These are phyloP conservation scores for Orycteropus afer DNA, from an alignment of 2,113 vertebrate species.

Conservation along the genomic window DNA sequence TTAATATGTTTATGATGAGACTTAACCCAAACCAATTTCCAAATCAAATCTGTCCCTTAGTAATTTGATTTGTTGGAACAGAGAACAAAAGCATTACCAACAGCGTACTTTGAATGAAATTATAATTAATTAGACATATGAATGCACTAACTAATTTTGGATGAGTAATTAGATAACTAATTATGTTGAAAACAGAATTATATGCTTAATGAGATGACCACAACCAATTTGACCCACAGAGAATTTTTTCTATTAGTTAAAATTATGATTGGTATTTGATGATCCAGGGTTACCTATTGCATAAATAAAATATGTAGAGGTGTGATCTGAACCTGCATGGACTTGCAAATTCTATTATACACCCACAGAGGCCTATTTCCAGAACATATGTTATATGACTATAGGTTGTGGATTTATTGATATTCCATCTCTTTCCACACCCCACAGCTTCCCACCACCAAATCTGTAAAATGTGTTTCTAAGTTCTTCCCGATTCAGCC, in stretches of 20 bases:
- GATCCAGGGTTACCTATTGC: not conserved
- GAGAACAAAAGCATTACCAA: constrained; percentile 73
- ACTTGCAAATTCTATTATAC: not conserved
- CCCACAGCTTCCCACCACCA: not conserved
- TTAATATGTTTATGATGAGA: constrained; percentile 56
- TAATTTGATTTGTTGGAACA: constrained; percentile 64
- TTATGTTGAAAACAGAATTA: constrained; percentile 73
- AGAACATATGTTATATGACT: too few species aligned
- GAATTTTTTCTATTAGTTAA: constrained; percentile 46
- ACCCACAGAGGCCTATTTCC: not conserved
- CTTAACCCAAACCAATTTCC: constrained; percentile 73
- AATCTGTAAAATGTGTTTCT: not conserved
- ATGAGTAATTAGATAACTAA: constrained; percentile 75
- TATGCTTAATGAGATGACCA: constrained; percentile 64
- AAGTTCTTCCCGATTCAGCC: not conserved
- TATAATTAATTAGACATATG: constrained; percentile 77
- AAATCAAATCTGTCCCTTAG: constrained; percentile 76
- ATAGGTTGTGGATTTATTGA: not conserved
- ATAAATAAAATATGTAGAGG: not conserved
- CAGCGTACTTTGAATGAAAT: constrained; percentile 46
- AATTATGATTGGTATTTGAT: not conserved
- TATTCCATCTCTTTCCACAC: not conserved
- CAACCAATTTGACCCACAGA: not conserved
- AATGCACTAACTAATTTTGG: constrained; percentile 77
- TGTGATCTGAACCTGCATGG: not conserved